phyloP scores from a whole-genome alignment of 2,797 vertebrate species.

The Eremophila alpestris region DNA sequence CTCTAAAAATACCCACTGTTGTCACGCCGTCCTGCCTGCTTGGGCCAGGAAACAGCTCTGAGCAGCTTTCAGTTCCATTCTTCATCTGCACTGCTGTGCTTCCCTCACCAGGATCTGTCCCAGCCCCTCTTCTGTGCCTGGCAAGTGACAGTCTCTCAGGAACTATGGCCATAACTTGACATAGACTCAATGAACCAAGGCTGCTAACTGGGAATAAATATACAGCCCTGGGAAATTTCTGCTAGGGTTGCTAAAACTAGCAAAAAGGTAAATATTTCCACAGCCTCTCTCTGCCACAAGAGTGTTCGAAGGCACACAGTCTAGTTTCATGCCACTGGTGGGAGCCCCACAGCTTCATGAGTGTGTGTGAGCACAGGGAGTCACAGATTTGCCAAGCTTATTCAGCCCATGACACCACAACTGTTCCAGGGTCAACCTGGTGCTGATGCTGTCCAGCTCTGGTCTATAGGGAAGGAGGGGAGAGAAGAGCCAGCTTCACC shows the following conservation, averaged over 20 bases:
- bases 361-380: not conserved
- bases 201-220: not conserved
- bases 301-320: accelerated
- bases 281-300: not conserved
- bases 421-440: not conserved
- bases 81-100: not conserved
- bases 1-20: conserved; percentile 62
- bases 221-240: not conserved
- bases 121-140: not conserved
- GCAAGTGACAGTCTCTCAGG: not conserved
- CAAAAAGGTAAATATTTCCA: not conserved
- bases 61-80: not conserved
- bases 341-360: not conserved
- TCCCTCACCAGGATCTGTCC: not conserved
- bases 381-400: not conserved
- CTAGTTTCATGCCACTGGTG: not conserved
- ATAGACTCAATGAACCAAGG: accelerated
- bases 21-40: not conserved
- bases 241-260: not conserved
- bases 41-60: conserved; percentile 25
- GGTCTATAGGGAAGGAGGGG: not conserved
- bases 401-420: accelerated
- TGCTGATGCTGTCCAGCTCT: not conserved
- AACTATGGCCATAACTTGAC: not conserved
- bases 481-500: not conserved